phyloP scores from a whole-genome alignment of 2,113 vertebrate genomes.

The Aphyosemion australe region DNA sequence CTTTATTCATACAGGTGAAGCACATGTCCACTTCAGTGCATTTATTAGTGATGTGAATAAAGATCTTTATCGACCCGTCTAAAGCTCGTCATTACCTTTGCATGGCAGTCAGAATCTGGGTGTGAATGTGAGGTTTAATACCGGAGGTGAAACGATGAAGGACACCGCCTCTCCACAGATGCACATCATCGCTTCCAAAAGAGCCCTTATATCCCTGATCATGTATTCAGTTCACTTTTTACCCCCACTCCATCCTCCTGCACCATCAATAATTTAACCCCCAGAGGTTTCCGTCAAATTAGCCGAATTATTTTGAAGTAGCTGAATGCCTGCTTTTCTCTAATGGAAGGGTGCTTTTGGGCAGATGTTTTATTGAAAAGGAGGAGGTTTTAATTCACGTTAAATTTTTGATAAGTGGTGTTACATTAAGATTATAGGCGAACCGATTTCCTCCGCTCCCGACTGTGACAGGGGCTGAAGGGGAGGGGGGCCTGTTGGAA shows the following conservation, averaged over 20 bases:
- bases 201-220: slow-evolving; percentile 37
- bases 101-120: neutral
- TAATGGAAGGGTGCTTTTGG: slow-evolving; percentile 55
- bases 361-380: slow-evolving; percentile 72
- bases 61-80: slow-evolving; percentile 9
- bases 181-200: slow-evolving; percentile 21
- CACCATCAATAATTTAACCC: slow-evolving; percentile 64
- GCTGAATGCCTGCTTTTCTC: slow-evolving; percentile 46
- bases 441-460: slow-evolving; percentile 38
- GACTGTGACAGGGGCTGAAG: slow-evolving; percentile 37
- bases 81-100: slow-evolving; percentile 11
- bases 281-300: slow-evolving; percentile 57
- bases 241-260: slow-evolving; percentile 19
- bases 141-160: slow-evolving; percentile 37
- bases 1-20: slow-evolving; percentile 33
- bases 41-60: slow-evolving; percentile 5
- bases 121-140: slow-evolving; percentile 28
- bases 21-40: neutral
- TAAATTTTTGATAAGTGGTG: slow-evolving; percentile 63
- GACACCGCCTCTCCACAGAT: slow-evolving; percentile 26
- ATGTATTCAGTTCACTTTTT: slow-evolving; percentile 46
- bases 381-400: slow-evolving; percentile 62
- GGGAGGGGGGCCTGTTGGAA: slow-evolving; percentile 35
- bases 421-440: slow-evolving; percentile 66
- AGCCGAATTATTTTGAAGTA: slow-evolving; percentile 66